These are phyloP conservation scores for Galendromus occidentalis DNA, from an alignment of 1,140 invertebrate genomes.

Conservation along the genomic window DNA sequence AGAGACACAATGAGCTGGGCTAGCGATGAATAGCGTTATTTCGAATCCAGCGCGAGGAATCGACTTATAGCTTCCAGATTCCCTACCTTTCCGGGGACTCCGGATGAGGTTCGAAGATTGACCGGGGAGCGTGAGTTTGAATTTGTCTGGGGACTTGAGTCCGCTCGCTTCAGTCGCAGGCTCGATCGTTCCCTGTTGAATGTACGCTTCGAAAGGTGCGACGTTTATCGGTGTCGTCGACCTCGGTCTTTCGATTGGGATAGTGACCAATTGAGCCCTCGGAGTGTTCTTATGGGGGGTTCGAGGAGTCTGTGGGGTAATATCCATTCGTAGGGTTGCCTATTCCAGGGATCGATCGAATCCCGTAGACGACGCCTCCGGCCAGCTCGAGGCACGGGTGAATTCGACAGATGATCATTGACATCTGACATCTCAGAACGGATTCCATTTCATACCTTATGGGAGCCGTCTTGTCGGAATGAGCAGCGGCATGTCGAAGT, in stretches of 20 bases:
- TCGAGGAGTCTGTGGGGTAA: not conserved
- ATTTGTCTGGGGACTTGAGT: not conserved
- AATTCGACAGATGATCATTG: too few species aligned
- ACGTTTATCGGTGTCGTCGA: conserved; percentile 61
- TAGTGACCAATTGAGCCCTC: conserved; percentile 51
- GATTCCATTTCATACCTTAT: too few species aligned
- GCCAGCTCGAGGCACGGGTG: too few species aligned
- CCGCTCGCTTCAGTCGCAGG: not conserved
- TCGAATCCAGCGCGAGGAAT: not conserved
- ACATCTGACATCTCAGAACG: too few species aligned
- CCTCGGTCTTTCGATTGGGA: conserved; percentile 59
- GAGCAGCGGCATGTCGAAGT: too few species aligned
- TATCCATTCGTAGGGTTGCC: too few species aligned
- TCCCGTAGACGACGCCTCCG: too few species aligned
- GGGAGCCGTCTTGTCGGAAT: too few species aligned
- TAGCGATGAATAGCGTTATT: too few species aligned
- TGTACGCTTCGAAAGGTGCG: conserved; percentile 50
- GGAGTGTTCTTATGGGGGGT: conserved; percentile 21
- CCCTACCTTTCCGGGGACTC: not conserved
- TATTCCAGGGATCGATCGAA: too few species aligned
- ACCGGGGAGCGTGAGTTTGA: conserved; percentile 4
- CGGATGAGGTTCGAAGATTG: not conserved
- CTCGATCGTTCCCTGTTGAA: conserved; percentile 15
- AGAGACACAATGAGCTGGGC: too few species aligned
- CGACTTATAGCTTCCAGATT: not conserved